Conservation (phyloP, 2,113 vertebrate species). For the Lophius piscatorius region DNA sequence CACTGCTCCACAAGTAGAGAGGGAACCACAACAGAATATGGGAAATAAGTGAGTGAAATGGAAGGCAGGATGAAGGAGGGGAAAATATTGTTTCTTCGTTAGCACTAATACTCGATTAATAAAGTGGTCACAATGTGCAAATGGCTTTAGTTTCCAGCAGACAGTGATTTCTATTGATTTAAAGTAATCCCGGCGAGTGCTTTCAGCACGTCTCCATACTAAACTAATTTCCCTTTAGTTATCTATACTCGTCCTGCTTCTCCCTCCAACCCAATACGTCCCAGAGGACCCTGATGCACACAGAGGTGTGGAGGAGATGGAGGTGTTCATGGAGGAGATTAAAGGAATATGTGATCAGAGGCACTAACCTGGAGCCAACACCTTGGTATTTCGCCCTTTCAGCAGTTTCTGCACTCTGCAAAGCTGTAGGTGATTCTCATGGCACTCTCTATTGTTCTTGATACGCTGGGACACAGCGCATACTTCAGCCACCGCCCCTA, state of each 20-base stretch:
- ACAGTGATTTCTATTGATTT: constrained; percentile 37
- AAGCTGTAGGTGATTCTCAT: constrained; percentile 89
- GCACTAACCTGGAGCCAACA: constrained; percentile 89
- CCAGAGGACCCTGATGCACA: constrained; percentile 31
- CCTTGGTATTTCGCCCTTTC: constrained; percentile 87
- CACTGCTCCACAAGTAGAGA: constrained; percentile 80
- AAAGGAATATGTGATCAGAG: constrained; percentile 92
- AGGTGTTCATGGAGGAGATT: constrained; percentile 79
- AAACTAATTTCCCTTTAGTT: constrained; percentile 24
- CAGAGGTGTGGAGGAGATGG: constrained; percentile 33
- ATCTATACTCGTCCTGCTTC: constrained; percentile 17
- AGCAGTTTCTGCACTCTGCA: constrained; percentile 88
- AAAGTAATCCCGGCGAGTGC: constrained; percentile 4
- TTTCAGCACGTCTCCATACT: constrained; percentile 21
- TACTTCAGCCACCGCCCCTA: constrained; percentile 76
- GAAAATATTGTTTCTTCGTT: constrained; percentile 59
- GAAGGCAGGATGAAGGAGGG: constrained; percentile 17
- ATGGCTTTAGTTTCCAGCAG: neutral
- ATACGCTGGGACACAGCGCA: constrained; percentile 76
- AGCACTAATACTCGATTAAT: constrained; percentile 26
- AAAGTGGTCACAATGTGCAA: constrained; percentile 5
- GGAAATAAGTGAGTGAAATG: constrained; percentile 23
- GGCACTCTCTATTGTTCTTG: constrained; percentile 79
- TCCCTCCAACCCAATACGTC: constrained; percentile 36
- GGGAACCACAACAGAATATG: constrained; percentile 35